phyloP scores from a whole-genome alignment of 2,797 vertebrate genomes.

The Glossophaga mutica region DNA sequence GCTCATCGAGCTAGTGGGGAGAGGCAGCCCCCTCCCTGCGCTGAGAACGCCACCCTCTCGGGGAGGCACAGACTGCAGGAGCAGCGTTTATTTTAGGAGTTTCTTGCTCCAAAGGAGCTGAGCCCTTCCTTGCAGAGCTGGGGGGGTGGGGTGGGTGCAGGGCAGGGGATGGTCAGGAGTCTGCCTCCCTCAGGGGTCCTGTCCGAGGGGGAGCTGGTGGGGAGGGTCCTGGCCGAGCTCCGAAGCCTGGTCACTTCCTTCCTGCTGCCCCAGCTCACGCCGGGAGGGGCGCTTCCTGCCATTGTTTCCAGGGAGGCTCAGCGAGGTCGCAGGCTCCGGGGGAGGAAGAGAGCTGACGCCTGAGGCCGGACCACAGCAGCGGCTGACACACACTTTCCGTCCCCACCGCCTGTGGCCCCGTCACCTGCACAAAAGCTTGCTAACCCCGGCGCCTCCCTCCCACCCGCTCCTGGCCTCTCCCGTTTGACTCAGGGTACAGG shows the following conservation, averaged over 20 bases:
- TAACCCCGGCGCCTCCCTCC: too few species aligned
- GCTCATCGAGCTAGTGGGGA: too few species aligned
- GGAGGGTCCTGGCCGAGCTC: neutral
- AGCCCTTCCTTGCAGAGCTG: neutral
- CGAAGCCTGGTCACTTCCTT: slow-evolving; percentile 1
- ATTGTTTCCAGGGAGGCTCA: slow-evolving; percentile 3
- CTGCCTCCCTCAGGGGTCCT: neutral
- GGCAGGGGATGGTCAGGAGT: neutral
- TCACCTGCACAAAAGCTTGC: neutral
- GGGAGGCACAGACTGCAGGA: neutral
- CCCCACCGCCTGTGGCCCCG: fast-evolving
- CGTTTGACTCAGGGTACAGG: neutral
- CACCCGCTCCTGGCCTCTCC: too few species aligned
- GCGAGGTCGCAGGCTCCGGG: slow-evolving; percentile 2
- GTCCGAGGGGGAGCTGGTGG: fast-evolving
- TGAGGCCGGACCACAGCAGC: neutral
- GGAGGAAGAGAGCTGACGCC: neutral
- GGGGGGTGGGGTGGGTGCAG: neutral
- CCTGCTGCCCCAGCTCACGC: neutral
- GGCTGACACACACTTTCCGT: neutral
- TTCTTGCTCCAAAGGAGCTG: neutral
- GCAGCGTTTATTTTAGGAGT: slow-evolving; percentile 22
- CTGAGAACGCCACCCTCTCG: neutral
- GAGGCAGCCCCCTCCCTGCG: neutral
- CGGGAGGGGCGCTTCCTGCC: slow-evolving; percentile 55